phyloP scores from a whole-genome alignment of 2,888 invertebrate genomes.

The Galerucella nymphaeae region DNA sequence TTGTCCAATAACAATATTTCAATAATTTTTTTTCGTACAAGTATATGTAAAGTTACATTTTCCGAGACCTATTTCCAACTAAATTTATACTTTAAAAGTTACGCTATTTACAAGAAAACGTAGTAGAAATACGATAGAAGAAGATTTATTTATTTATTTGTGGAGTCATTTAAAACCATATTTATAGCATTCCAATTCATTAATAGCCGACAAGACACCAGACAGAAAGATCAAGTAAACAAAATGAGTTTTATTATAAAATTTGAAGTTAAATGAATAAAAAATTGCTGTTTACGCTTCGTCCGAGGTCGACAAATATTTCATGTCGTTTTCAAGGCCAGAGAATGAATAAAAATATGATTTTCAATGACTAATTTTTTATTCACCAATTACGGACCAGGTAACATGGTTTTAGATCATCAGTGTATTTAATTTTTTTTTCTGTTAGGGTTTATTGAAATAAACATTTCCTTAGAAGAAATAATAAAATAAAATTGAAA shows the following conservation, averaged over 20 bases:
- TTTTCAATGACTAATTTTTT: conserved; percentile 21
- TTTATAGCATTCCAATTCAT: background rate
- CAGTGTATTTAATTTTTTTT: too few species aligned
- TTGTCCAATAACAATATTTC: too few species aligned
- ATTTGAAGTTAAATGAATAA: conserved; percentile 22
- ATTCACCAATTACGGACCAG: conserved; percentile 14
- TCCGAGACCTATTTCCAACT: too few species aligned
- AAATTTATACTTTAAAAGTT: background rate
- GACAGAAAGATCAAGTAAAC: conserved; percentile 2
- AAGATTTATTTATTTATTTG: too few species aligned
- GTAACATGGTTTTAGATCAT: conserved; percentile 13
- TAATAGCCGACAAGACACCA: background rate
- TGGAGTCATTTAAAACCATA: too few species aligned
- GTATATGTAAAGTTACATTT: too few species aligned
- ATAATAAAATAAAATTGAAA: too few species aligned
- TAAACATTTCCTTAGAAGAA: too few species aligned
- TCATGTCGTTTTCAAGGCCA: conserved; percentile 20
- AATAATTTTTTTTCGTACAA: too few species aligned
- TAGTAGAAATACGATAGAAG: background rate
- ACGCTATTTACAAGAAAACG: background rate
- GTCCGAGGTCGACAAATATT: conserved; percentile 23
- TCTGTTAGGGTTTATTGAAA: too few species aligned
- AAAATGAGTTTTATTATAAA: conserved; percentile 11
- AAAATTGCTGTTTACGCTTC: conserved; percentile 26
- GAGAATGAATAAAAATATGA: conserved; percentile 22